Evolutionary conservation across 2,113 vertebrate species (phyloP), one percentile per base, ranked within the genome.

Genomic region (Cavia porcellus): DNA sequence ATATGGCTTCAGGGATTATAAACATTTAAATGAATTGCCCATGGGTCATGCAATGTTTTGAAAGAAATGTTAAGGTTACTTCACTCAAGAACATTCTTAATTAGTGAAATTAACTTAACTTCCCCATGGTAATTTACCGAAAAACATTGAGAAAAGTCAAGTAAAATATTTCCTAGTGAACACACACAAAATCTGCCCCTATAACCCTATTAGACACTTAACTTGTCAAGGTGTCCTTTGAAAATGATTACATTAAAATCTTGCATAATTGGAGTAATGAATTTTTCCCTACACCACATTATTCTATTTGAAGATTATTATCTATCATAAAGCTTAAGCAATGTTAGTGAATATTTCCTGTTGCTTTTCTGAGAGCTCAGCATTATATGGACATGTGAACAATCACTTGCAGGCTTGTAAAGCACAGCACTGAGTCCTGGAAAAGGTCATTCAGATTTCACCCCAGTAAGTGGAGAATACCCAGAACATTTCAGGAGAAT

Each of bases 41-140:
- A 3, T 9, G 55, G 45, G 77, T 74, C 59, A 72, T 75, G 45
- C 59, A 61, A 52, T 97, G 61, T 94, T 96, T 91, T 89, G 4
- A 45, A 93, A 92, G 85, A 94, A 94, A 89, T 86, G 85, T 47
- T 86, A 94, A 88, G 50, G 25, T 96, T 95, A 94, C 42, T 94
- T 96, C 64, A 96, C 77, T 91, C 57, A 89, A 94, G 89, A 82
- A 45, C 59, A 92, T 95, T 93, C 61, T 96, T 92, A 94, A 92
- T 97, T 93, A 85, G 68, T 70, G 57, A 96, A 96, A 89, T 96
- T 93, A 94, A 96, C 59, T 92, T 94, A 70, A 32, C 83, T 24
- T 91, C 50, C 50, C 68, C 57, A 50, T 74, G 70, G 55, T 90
- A 92, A 96, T 93, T 96, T 88, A 81, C 24, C 59, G 28, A 77